Percentiles rank a stretch among this genome's conserved stretches.
Conservation (phyloP, 1,140 invertebrate genomes). For the Oncopodura yosiiana region DNA sequence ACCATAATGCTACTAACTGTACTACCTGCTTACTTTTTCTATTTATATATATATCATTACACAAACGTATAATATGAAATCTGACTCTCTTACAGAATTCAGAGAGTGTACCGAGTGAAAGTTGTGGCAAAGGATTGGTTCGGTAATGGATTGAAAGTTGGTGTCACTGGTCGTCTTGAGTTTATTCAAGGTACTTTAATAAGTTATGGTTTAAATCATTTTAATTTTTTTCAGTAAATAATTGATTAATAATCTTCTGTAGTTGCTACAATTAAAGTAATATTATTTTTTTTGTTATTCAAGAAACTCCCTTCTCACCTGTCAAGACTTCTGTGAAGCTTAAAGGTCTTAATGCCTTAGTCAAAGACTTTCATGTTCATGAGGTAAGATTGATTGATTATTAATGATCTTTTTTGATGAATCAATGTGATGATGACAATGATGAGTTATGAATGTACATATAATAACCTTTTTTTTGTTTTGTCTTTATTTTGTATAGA, state of each 20-base stretch:
- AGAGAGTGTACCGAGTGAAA: conserved; percentile 62
- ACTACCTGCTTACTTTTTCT: too few species aligned
- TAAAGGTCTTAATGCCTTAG: conserved; percentile 56
- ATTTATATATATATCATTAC: too few species aligned
- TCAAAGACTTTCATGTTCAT: conserved; percentile 71
- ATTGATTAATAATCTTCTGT: conserved; percentile 36
- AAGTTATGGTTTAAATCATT: conserved; percentile 37
- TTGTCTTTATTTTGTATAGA: conserved; percentile 14
- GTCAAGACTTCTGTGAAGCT: conserved; percentile 68
- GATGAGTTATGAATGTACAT: background rate
- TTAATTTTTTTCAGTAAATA: too few species aligned
- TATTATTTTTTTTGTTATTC: too few species aligned
- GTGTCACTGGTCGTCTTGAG: conserved; percentile 63
- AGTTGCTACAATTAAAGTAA: conserved; percentile 16
- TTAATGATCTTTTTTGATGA: background rate
- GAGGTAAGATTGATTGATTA: conserved; percentile 46
- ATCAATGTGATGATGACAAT: background rate
- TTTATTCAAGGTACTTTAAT: conserved; percentile 46
- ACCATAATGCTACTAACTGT: too few species aligned
- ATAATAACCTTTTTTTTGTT: too few species aligned
- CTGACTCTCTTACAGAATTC: conserved; percentile 49
- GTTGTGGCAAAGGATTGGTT: conserved; percentile 79
- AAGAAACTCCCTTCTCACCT: conserved; percentile 73
- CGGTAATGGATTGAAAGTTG: conserved; percentile 56
- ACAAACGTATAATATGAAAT: too few species aligned